Evolutionary conservation across 2,797 vertebrate genomes (phyloP).

Genomic region (Onychomys torridus): DNA sequence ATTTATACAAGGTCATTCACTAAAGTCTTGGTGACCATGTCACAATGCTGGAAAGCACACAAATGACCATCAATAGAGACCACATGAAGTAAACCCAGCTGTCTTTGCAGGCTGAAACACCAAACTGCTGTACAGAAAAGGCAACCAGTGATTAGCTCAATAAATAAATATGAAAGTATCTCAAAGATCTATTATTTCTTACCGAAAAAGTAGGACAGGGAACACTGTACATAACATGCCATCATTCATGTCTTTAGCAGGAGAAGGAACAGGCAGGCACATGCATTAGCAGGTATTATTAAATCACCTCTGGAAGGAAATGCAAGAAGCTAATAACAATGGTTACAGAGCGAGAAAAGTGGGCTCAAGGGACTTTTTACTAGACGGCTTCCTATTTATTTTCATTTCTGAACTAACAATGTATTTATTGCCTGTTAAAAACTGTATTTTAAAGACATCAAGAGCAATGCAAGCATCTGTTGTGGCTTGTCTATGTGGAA

Average conservation of each 20-base stretch:
- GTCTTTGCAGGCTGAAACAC: background rate
- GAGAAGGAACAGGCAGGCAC: background rate
- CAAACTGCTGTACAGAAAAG: background rate
- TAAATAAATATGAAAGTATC: background rate
- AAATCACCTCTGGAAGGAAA: conserved; percentile 28
- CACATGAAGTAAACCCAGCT: background rate
- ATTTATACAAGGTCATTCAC: background rate
- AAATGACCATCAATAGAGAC: background rate
- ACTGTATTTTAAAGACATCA: conserved; percentile 1
- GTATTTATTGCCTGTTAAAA: conserved; percentile 21
- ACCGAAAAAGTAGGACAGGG: background rate
- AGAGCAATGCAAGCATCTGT: background rate
- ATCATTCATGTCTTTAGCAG: background rate
- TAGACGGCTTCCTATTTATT: background rate
- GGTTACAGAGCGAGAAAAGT: background rate
- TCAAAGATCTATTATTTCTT: background rate
- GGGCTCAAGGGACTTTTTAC: conserved; percentile 6
- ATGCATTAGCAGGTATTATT: background rate
- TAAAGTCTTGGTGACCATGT: background rate
- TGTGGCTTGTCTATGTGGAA: background rate
- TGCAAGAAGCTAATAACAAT: background rate
- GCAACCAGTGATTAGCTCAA: background rate
- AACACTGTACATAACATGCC: background rate
- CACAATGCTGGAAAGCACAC: background rate
- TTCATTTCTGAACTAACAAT: conserved; percentile 34